Conservation (phyloP, 2,888 invertebrate species). For the Hololepta plana region DNA sequence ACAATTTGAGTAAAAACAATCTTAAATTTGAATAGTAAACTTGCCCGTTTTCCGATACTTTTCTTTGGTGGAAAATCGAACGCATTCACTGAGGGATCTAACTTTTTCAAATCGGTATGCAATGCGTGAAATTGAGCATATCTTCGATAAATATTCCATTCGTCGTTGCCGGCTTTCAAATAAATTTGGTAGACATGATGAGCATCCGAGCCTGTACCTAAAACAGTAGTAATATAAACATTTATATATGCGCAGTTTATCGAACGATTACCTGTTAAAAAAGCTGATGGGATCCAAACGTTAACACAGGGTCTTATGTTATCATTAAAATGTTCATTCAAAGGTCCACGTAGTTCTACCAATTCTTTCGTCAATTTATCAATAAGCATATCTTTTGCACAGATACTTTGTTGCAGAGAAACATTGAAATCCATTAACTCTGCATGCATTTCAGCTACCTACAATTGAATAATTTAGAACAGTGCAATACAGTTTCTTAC, state of each 20-base stretch:
- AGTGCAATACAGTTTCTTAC: neutral
- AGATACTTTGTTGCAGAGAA: conserved; percentile 52
- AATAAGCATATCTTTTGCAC: conserved; percentile 40
- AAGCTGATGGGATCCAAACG: conserved; percentile 76
- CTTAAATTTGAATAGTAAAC: conserved; percentile 3
- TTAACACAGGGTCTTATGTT: conserved; percentile 41
- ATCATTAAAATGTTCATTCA: conserved; percentile 29
- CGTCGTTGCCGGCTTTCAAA: conserved; percentile 65
- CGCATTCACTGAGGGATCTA: conserved; percentile 56
- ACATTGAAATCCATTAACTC: conserved; percentile 87
- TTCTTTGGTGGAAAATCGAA: conserved; percentile 94
- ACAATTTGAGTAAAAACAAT: conserved; percentile 4
- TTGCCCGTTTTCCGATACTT: conserved; percentile 78
- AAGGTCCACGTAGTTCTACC: conserved; percentile 44
- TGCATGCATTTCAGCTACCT: conserved; percentile 90
- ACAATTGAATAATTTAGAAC: neutral
- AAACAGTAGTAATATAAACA: too few species aligned
- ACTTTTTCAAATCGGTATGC: conserved; percentile 67
- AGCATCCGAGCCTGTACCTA: conserved; percentile 47
- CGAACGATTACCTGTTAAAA: conserved; percentile 49
- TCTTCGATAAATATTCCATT: conserved; percentile 91
- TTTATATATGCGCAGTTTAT: too few species aligned
- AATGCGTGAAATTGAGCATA: conserved; percentile 84
- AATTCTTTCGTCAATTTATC: conserved; percentile 43
- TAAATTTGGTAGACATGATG: conserved; percentile 82